Conservation (phyloP, 2,113 vertebrate species). For the Gallinago media region DNA sequence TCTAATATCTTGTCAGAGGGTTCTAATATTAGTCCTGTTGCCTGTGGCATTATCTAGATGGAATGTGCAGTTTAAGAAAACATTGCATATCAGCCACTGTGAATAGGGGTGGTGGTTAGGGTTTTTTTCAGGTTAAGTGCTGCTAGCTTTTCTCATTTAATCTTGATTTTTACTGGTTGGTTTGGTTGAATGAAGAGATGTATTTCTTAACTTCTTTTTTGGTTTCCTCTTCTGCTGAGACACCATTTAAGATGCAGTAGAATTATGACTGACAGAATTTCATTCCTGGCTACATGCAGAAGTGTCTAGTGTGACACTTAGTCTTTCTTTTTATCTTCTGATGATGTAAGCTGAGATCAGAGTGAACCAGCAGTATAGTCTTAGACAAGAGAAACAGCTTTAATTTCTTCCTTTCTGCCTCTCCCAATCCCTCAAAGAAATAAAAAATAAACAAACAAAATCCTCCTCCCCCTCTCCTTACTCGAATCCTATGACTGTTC, state of each 20-base stretch:
- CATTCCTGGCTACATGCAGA: neutral
- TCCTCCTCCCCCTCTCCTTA: neutral
- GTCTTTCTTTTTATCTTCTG: neutral
- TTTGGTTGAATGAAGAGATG: neutral
- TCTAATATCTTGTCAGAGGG: too few species aligned
- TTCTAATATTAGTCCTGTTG: too few species aligned
- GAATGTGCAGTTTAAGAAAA: too few species aligned
- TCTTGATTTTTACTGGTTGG: neutral
- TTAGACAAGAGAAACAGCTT: constrained; percentile 39
- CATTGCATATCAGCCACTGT: neutral
- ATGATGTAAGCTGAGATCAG: neutral
- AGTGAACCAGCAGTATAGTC: neutral
- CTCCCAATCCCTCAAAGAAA: neutral
- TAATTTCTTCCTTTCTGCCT: neutral
- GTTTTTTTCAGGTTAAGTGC: neutral
- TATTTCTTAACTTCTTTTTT: neutral
- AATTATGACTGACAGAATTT: neutral
- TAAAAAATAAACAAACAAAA: neutral
- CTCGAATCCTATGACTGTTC: neutral
- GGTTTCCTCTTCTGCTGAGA: neutral
- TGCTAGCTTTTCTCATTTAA: neutral
- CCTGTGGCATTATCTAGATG: too few species aligned
- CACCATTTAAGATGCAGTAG: neutral
- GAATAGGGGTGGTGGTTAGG: neutral
- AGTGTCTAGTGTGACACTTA: neutral